Evolutionary conservation across 1,140 invertebrate genomes (phyloP).

Genomic region (Pseudobourletiella spinata): DNA sequence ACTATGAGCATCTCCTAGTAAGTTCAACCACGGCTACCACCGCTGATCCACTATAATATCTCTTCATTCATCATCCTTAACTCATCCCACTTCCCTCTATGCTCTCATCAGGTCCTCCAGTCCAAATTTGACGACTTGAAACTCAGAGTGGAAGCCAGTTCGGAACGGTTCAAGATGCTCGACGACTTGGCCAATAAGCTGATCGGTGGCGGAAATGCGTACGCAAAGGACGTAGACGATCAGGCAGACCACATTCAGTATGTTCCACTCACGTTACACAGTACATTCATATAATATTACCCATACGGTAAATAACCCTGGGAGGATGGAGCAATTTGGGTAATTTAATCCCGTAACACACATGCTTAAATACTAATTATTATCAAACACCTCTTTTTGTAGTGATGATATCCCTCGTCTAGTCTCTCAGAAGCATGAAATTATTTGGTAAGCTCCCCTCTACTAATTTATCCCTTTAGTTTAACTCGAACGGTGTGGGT

Average conservation of each 20-base stretch:
- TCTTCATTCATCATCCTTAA: too few relatives aligned
- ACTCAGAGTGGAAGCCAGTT: constrained; percentile 78
- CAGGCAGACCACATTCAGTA: constrained; percentile 80
- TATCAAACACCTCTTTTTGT: constrained; percentile 10
- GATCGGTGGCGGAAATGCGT: constrained; percentile 76
- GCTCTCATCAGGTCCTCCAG: constrained; percentile 69
- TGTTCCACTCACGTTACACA: constrained; percentile 42
- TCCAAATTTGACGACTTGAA: constrained; percentile 95
- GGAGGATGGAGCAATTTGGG: too few relatives aligned
- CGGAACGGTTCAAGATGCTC: constrained; percentile 85
- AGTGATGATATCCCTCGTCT: constrained; percentile 27
- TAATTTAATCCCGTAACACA: too few relatives aligned
- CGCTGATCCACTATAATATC: too few relatives aligned
- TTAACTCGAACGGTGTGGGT: too few relatives aligned
- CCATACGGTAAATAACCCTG: too few relatives aligned
- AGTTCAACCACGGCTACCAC: too few relatives aligned
- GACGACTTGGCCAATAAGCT: constrained; percentile 84
- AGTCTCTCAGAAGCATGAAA: constrained; percentile 32
- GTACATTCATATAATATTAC: too few relatives aligned
- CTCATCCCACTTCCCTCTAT: too few relatives aligned
- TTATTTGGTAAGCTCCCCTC: constrained; percentile 27
- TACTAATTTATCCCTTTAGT: not conserved
- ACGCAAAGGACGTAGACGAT: constrained; percentile 75
- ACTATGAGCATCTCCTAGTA: constrained; percentile 89
- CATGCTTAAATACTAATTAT: too few relatives aligned